A percentile compares a stretch with the other conserved stretches of the same genome.
phyloP scores from a whole-genome alignment of 2,113 vertebrate genomes.

The Lamprotornis superbus region DNA sequence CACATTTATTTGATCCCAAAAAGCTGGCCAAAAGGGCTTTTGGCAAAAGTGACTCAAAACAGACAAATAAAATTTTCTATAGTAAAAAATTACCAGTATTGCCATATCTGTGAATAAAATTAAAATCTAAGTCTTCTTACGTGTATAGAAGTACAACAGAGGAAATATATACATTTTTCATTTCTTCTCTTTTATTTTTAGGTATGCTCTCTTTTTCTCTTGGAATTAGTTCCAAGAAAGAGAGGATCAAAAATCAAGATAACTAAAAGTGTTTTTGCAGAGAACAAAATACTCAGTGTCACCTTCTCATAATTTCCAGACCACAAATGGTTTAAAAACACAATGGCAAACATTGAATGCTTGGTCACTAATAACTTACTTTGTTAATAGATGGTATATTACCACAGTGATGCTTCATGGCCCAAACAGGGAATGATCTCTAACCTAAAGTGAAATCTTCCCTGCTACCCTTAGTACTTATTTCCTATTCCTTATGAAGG shows the following conservation, averaged over 20 bases:
- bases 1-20: background rate
- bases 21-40: background rate
- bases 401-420: background rate
- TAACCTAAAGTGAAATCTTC: background rate
- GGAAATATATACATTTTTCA: background rate
- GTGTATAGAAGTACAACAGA: background rate
- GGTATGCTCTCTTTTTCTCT: background rate
- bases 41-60: background rate
- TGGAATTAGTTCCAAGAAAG: background rate
- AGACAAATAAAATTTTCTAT: background rate
- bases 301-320: background rate
- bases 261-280: background rate
- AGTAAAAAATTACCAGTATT: background rate
- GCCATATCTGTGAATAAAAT: background rate
- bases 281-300: background rate
- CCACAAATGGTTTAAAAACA: background rate
- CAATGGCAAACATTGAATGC: background rate
- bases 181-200: background rate
- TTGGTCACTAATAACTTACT: background rate
- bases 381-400: background rate
- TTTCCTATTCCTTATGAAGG: background rate
- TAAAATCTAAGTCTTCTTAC: background rate
- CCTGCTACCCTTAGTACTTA: background rate
- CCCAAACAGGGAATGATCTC: background rate
- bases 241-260: background rate